phyloP scores from a whole-genome alignment of 2,113 vertebrate species.

The Myiagra hebetior region DNA sequence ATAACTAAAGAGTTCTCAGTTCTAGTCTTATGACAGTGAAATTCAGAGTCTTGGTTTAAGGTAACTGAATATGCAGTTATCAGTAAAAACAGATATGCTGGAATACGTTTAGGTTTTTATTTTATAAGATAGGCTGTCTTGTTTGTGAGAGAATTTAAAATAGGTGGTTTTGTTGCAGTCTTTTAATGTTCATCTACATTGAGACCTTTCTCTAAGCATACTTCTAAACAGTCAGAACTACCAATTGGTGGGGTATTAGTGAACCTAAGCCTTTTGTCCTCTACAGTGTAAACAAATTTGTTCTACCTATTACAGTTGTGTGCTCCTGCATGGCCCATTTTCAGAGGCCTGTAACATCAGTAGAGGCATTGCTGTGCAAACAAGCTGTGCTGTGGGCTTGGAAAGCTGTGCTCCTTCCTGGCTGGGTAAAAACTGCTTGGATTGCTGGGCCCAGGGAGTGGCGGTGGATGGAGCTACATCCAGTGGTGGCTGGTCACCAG shows the following conservation, averaged over 20 bases:
- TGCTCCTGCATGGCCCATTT: not conserved
- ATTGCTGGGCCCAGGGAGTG: not conserved
- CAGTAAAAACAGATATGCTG: not conserved
- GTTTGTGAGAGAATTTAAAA: not conserved
- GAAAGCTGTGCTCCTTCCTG: not conserved
- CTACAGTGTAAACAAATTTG: not conserved
- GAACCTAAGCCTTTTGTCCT: not conserved
- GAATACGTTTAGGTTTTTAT: not conserved
- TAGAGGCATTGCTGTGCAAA: not conserved
- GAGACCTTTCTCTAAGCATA: not conserved
- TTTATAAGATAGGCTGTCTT: not conserved
- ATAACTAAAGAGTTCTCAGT: not conserved
- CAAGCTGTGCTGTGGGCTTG: not conserved
- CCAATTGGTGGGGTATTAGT: not conserved
- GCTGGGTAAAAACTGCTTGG: not conserved
- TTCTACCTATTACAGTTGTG: not conserved
- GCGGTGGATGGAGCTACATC: not conserved
- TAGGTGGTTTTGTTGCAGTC: not conserved
- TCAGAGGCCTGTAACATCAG: not conserved
- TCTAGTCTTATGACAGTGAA: not conserved
- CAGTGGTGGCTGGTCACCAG: accelerated
- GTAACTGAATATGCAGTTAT: not conserved
- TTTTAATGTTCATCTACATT: not conserved
- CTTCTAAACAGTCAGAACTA: not conserved
- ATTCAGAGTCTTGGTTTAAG: not conserved